Evolutionary conservation across 1,140 invertebrate genomes (phyloP).

Genomic region (Dolichoris vasculosae): DNA sequence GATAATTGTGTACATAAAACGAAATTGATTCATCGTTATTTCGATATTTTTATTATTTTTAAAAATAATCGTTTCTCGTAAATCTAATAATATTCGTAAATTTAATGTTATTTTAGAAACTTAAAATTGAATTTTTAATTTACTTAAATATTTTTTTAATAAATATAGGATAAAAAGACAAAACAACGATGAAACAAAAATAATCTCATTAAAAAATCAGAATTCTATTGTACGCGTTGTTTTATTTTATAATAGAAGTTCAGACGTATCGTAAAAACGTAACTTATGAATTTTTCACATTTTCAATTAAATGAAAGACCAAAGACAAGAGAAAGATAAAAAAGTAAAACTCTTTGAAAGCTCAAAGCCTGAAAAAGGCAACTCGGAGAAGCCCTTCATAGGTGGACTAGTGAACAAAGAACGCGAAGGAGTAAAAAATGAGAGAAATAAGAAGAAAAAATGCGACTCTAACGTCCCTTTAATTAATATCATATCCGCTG

Average conservation of each 20-base stretch:
- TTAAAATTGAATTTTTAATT: no score
- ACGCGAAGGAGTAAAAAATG: conserved; percentile 50
- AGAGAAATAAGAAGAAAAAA: conserved; percentile 37
- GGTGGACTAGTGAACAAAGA: conserved; percentile 27
- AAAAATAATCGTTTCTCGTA: no score
- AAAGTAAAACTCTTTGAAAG: not conserved
- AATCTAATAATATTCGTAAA: no score
- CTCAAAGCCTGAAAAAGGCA: conserved; percentile 18
- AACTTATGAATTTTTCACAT: not conserved
- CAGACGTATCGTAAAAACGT: not conserved
- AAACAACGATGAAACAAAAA: not conserved
- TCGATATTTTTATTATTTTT: no score
- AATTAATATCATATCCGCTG: conserved; percentile 59
- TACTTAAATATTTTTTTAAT: no score
- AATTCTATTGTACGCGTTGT: not conserved
- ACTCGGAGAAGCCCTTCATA: conserved; percentile 48
- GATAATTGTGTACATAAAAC: no score
- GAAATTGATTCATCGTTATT: no score
- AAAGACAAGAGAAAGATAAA: conserved; percentile 22
- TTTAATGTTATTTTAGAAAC: no score
- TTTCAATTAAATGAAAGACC: conserved; percentile 20
- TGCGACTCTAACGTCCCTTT: conserved; percentile 50
- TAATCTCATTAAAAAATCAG: not conserved
- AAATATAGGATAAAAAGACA: no score
- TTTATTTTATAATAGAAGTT: not conserved